Evolutionary conservation across 1,140 invertebrate genomes (phyloP), one percentile per base, ranked within the genome.

Genomic region (Aphelenchoides avenae): DNA sequence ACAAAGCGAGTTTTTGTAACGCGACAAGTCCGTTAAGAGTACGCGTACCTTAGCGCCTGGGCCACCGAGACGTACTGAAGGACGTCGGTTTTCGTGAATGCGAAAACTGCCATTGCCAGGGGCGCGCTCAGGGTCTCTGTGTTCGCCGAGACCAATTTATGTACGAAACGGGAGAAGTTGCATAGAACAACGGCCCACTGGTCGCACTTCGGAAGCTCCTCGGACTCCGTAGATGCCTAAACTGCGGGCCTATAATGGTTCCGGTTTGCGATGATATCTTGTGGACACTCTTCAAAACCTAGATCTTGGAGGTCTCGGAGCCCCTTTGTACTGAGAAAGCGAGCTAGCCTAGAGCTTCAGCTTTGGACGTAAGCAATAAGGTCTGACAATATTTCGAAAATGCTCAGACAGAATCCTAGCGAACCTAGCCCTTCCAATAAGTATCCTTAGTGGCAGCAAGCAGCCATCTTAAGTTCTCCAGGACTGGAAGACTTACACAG

Each of bases 111-210:
- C 26, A 36, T 60, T 22, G 18, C 9, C 22, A 48, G 22, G 3
- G 42, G 26, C 1, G 52, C 30, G 3, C 26, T 26, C 30, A 61
- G 41, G 27, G 59, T 61, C 48, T 61, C 59, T 18, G 65, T 20
- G 51, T 61, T 61, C 13, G 61, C 43, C 29, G 33, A 34, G 27
- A 57, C 34, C 31, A 61, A 61, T 36, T 30, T 37, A 27, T 61
- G 59, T 7, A 51, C 33, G 59, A 61, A 61, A 20, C 49, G 18
- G 4, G 61, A 49, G 15, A 61, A 20, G 33, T 65, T 36, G n/a
- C 30, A 36, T 18, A 61, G 20, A 9, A 36, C 27, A 36, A 61
- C 29, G 18, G 59, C 59, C 18, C 39, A 27, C n/a, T 49, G 30
- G 34, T 61, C 59, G 3, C 41, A 54, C 24, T 39, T 41, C 22